Percentiles rank a stretch among this genome's conserved stretches.
Conservation (phyloP, 2,113 vertebrate genomes). For the Bombycilla garrulus region DNA sequence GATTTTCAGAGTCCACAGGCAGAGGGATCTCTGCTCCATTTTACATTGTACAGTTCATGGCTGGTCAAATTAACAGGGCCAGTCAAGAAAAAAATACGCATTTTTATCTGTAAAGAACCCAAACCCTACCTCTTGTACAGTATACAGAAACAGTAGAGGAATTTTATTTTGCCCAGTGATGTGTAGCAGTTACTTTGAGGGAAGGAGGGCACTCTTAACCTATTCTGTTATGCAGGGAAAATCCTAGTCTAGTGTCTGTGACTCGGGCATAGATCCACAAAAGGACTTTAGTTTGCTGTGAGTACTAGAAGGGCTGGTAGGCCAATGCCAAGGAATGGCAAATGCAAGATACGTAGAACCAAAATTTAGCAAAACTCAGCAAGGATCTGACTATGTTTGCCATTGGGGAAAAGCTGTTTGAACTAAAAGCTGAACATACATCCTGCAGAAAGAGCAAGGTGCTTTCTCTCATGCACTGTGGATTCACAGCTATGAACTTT, state of each 20-base stretch:
- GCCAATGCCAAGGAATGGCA: not conserved
- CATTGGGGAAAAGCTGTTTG: not conserved
- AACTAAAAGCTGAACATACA: not conserved
- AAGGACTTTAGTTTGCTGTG: not conserved
- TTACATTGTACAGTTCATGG: not conserved
- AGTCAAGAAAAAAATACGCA: fast-evolving
- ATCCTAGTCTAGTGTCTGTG: not conserved
- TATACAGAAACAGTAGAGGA: not conserved
- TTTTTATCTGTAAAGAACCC: not conserved
- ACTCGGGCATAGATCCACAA: slow-evolving; percentile 17
- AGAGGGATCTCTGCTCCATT: not conserved
- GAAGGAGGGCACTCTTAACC: not conserved
- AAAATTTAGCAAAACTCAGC: not conserved
- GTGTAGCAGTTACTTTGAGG: not conserved
- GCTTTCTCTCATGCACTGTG: not conserved
- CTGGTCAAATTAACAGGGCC: not conserved
- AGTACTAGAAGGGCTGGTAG: not conserved
- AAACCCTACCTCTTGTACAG: not conserved
- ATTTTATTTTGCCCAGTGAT: not conserved
- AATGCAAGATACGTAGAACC: not conserved
- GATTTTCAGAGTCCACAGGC: not conserved
- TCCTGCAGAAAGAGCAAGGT: not conserved
- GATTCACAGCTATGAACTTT: not conserved
- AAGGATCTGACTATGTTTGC: not conserved
- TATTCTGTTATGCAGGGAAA: not conserved